Conservation (phyloP, 2,797 vertebrate genomes). For the Sebastes hubbsi region DNA sequence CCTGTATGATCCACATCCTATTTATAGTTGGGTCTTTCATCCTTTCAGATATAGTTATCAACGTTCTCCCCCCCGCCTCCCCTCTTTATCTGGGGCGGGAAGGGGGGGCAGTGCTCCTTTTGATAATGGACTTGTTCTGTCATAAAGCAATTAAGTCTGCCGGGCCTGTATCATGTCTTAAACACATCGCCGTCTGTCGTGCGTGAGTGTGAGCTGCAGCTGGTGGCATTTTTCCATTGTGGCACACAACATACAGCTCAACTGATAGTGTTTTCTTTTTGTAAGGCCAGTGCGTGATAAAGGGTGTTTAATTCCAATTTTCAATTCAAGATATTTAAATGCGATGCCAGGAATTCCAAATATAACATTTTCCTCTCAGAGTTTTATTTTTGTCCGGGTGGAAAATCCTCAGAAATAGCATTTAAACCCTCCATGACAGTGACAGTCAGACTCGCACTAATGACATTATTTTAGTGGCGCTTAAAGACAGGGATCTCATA, state of each 20-base stretch:
- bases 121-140: constrained; percentile 66
- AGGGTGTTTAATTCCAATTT: constrained; percentile 1
- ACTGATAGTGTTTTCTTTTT: not conserved
- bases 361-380: not conserved
- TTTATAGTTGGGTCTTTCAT: constrained; percentile 54
- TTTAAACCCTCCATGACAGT: constrained; percentile 17
- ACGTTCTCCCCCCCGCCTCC: not conserved
- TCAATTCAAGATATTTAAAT: not conserved
- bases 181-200: constrained; percentile 17
- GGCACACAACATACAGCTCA: not conserved
- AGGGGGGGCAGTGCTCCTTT: constrained; percentile 17
- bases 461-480: constrained; percentile 34
- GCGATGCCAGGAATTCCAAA: not conserved
- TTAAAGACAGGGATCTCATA: constrained; percentile 6
- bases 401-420: constrained; percentile 19
- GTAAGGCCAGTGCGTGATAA: not conserved
- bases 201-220: not conserved
- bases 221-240: constrained; percentile 42
- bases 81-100: constrained; percentile 36
- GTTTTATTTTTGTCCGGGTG: not conserved
- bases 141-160: constrained; percentile 64
- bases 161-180: constrained; percentile 35
- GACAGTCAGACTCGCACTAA: constrained; percentile 2
- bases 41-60: constrained; percentile 62
- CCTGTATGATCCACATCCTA: constrained; percentile 51